Conservation (phyloP, 2,888 invertebrate genomes). For the Nysson spinosus region DNA sequence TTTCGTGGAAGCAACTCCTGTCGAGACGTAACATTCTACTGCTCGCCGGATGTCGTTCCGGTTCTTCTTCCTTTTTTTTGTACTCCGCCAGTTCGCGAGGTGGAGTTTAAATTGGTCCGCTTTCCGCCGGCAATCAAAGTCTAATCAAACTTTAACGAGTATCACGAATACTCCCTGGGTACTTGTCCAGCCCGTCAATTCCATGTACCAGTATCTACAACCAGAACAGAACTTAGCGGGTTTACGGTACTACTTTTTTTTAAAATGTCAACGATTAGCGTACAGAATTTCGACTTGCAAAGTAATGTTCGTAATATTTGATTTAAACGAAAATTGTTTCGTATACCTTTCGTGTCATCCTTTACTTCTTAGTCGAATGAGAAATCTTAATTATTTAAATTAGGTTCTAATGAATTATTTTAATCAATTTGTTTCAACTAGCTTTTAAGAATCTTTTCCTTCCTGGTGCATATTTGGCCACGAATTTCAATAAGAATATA, state of each 20-base stretch:
- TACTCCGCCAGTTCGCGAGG: slow-evolving; percentile 16
- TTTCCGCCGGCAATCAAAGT: slow-evolving; percentile 65
- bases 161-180: slow-evolving; percentile 50
- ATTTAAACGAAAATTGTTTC: too few species aligned
- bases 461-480: too few species aligned
- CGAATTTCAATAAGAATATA: too few species aligned
- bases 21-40: slow-evolving; percentile 10
- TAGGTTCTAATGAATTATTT: too few species aligned
- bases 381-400: too few species aligned
- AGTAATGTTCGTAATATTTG: too few species aligned
- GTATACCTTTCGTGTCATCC: too few species aligned
- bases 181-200: slow-evolving; percentile 37
- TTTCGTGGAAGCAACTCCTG: slow-evolving; percentile 8
- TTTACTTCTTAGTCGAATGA: too few species aligned
- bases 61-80: slow-evolving; percentile 12
- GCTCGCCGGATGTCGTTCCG: slow-evolving; percentile 37
- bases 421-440: too few species aligned
- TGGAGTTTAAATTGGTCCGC: slow-evolving; percentile 60
- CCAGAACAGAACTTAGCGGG: slow-evolving; percentile 34
- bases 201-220: slow-evolving; percentile 20
- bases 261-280: slow-evolving; percentile 7
- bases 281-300: too few species aligned
- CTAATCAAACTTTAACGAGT: slow-evolving; percentile 69
- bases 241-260: slow-evolving; percentile 28
- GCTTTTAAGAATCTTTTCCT: too few species aligned